phyloP scores from a whole-genome alignment of 2,113 vertebrate genomes.

The Recurvirostra avosetta region DNA sequence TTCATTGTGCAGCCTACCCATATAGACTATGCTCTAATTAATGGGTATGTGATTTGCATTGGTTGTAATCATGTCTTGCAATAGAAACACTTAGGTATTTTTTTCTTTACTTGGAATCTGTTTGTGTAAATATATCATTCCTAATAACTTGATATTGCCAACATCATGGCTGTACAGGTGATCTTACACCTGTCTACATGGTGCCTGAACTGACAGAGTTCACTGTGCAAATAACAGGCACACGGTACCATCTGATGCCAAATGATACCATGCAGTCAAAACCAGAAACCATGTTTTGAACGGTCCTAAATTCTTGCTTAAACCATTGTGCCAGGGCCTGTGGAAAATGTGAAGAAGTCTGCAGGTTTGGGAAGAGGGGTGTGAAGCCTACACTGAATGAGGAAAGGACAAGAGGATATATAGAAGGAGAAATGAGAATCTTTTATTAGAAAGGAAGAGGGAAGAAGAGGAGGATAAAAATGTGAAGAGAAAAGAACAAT shows the following conservation, averaged over 20 bases:
- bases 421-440: neutral
- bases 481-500: neutral
- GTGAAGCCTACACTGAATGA: neutral
- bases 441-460: neutral
- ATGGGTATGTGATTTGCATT: neutral
- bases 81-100: neutral
- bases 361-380: neutral
- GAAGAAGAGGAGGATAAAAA: neutral
- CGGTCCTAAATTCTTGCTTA: neutral
- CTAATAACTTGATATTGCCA: neutral
- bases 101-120: neutral
- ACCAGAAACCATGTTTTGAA: neutral
- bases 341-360: neutral
- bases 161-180: neutral
- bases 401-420: neutral
- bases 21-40: neutral
- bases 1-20: neutral
- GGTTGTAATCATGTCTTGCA: neutral
- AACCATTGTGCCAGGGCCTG: fast-evolving
- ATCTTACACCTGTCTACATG: neutral
- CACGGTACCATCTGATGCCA: fast-evolving
- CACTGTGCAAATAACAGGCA: neutral
- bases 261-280: neutral
- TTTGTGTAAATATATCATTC: neutral
- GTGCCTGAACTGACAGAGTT: neutral